These are phyloP conservation scores for Rhysida immarginata DNA, from an alignment of 1,140 invertebrate genomes.

Conservation along the genomic window DNA sequence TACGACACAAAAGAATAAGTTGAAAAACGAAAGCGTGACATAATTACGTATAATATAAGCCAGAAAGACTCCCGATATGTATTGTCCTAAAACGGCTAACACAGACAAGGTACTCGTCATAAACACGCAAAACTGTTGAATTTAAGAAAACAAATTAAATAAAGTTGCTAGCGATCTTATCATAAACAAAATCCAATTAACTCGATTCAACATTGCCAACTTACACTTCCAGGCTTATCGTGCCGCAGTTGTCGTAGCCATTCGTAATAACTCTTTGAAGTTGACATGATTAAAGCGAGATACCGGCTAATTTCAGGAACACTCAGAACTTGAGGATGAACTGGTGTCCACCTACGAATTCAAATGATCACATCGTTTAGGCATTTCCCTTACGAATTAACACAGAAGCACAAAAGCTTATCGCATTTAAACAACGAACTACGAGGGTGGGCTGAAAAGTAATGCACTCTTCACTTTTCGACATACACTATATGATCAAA, in stretches of 20 bases:
- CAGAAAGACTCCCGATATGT: slow-evolving; percentile 24
- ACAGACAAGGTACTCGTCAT: slow-evolving; percentile 18
- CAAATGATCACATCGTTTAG: too few relatives aligned
- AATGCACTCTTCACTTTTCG: too few relatives aligned
- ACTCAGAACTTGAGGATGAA: slow-evolving; percentile 27
- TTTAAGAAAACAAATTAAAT: slow-evolving; percentile 6
- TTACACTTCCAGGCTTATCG: slow-evolving; percentile 22
- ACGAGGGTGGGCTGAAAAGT: too few relatives aligned
- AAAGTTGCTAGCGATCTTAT: neutral
- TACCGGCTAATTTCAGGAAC: slow-evolving; percentile 27
- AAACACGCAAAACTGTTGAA: slow-evolving; percentile 26
- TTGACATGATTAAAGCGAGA: slow-evolving; percentile 19
- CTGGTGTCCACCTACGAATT: slow-evolving; percentile 27
- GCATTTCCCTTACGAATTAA: too few relatives aligned
- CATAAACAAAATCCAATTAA: neutral
- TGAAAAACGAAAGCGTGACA: too few relatives aligned
- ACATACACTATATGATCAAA: too few relatives aligned
- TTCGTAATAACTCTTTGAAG: slow-evolving; percentile 12
- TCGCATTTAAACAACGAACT: too few relatives aligned
- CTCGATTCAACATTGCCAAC: slow-evolving; percentile 1
- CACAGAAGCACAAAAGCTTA: too few relatives aligned
- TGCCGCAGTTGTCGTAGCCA: slow-evolving; percentile 19
- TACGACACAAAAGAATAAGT: too few relatives aligned
- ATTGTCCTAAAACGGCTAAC: slow-evolving; percentile 22
- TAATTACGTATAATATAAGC: slow-evolving; percentile 26